These are phyloP conservation scores for Pseudocheirus occidentalis DNA, from an alignment of 2,797 vertebrate species.

Conservation along the genomic window DNA sequence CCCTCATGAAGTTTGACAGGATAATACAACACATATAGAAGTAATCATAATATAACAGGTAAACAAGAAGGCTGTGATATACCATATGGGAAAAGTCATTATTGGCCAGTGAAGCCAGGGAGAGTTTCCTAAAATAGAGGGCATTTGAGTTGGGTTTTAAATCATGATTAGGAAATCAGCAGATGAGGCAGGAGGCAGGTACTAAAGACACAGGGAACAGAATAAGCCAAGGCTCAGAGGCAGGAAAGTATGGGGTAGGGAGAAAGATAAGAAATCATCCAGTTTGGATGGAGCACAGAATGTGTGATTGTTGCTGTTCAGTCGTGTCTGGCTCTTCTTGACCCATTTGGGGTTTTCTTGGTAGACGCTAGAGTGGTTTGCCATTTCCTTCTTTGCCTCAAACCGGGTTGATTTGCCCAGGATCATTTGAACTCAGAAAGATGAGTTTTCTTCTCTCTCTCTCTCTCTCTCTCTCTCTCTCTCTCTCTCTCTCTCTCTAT, in stretches of 20 bases:
- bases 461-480: too few species aligned
- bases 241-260: not conserved
- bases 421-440: too few species aligned
- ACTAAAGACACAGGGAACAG: not conserved
- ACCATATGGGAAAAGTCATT: not conserved
- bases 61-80: not conserved
- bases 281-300: not conserved
- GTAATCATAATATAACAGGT: not conserved
- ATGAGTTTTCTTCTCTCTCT: too few species aligned
- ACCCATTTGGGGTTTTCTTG: too few species aligned
- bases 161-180: not conserved
- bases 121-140: not conserved
- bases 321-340: not conserved
- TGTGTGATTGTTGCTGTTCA: not conserved
- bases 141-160: not conserved
- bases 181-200: not conserved
- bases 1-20: constrained; percentile 9
- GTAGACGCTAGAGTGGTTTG: too few species aligned
- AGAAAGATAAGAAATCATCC: not conserved
- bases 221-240: not conserved
- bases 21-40: not conserved
- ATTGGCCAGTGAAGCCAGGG: not conserved
- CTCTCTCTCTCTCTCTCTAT: too few species aligned
- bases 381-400: too few species aligned
- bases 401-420: too few species aligned